phyloP scores from a whole-genome alignment of 2,888 invertebrate genomes.

The Hypsopygia costalis region DNA sequence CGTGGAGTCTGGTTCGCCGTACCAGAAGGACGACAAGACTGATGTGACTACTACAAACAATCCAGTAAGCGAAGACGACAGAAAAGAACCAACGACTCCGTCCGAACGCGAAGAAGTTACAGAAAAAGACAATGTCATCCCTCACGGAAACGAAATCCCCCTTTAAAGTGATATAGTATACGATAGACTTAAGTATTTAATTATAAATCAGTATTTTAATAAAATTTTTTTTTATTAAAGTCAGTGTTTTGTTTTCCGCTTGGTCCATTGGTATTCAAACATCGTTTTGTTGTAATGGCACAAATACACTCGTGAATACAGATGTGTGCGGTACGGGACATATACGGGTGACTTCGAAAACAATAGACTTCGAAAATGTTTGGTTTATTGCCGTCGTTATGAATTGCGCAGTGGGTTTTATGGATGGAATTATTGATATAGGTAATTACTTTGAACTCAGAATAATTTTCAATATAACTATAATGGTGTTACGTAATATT shows the following conservation, averaged over 20 bases:
- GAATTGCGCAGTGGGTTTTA: background rate
- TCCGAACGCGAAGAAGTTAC: conserved; percentile 47
- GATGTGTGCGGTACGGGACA: conserved; percentile 30
- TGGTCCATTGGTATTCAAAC: conserved; percentile 30
- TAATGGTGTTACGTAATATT: no score
- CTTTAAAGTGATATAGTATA: conserved; percentile 63
- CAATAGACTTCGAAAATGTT: conserved; percentile 39
- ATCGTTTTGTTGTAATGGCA: conserved; percentile 30
- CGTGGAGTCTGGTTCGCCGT: conserved; percentile 46
- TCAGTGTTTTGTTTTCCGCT: conserved; percentile 47
- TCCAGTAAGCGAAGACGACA: conserved; percentile 33
- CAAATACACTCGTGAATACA: conserved; percentile 39
- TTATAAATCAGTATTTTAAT: conserved; percentile 69
- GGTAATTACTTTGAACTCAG: no score
- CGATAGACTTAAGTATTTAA: conserved; percentile 66
- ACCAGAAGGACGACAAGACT: conserved; percentile 28
- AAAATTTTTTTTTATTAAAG: conserved; percentile 60
- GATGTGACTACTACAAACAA: conserved; percentile 19
- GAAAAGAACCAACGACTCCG: conserved; percentile 53
- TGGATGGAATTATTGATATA: no score
- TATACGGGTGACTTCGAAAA: conserved; percentile 30
- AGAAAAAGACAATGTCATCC: conserved; percentile 58
- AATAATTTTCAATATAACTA: no score
- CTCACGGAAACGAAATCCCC: conserved; percentile 56
- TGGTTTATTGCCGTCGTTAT: background rate